phyloP scores from a whole-genome alignment of 2,888 invertebrate genomes.

The Mechanitis mazaeus region DNA sequence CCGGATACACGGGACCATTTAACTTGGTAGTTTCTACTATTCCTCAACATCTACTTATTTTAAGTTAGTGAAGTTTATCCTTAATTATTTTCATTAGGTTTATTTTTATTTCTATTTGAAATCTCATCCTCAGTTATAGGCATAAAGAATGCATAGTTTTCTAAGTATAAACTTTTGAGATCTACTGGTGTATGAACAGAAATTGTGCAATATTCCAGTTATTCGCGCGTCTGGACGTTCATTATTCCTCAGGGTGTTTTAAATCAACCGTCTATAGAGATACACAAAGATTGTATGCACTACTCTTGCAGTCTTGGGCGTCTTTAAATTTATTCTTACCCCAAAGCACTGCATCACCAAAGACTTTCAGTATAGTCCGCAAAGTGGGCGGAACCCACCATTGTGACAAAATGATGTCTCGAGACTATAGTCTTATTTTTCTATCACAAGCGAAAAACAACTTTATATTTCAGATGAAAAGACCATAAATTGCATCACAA shows the following conservation, averaged over 20 bases:
- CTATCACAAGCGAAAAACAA: conserved; percentile 42
- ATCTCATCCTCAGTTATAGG: too few relatives aligned
- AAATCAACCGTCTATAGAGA: conserved; percentile 40
- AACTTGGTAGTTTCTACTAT: not conserved
- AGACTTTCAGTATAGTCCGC: conserved; percentile 60
- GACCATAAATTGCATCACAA: conserved; percentile 40
- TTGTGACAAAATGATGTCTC: conserved; percentile 76
- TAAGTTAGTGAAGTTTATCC: not conserved
- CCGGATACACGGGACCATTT: not conserved
- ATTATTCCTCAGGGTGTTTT: conserved; percentile 53
- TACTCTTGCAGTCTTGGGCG: conserved; percentile 52
- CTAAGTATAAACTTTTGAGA: conserved; percentile 1
- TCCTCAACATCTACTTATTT: not conserved
- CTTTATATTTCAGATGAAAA: conserved; percentile 46
- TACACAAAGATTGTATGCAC: conserved; percentile 53
- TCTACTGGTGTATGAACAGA: conserved; percentile 13
- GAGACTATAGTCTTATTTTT: conserved; percentile 60
- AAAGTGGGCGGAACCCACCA: conserved; percentile 72
- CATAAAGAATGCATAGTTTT: conserved; percentile 2
- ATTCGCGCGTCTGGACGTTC: conserved; percentile 37
- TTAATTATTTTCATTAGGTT: not conserved
- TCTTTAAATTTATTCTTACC: conserved; percentile 72
- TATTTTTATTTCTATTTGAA: not conserved
- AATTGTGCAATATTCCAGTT: conserved; percentile 27
- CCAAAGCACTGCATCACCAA: conserved; percentile 74